Base-by-base conservation (phyloP, 2,797 vertebrate species). In the Jordanella pulchra region DNA sequence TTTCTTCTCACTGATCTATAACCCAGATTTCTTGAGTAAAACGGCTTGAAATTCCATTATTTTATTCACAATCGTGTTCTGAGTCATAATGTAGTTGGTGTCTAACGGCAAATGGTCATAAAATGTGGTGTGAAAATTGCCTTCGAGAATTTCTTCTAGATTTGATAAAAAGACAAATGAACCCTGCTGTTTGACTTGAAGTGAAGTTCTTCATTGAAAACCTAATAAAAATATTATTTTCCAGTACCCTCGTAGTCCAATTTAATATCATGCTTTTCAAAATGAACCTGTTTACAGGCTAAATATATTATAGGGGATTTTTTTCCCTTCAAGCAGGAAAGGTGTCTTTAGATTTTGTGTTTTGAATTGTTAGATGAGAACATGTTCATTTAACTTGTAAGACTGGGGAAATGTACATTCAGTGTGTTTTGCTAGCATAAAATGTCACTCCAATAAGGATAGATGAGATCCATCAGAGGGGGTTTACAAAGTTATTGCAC, bases 141-240 rank as follows among this genome's bases (percentile, higher is more conserved):
- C 47, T 67, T 23, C 42, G 30, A 28, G 30, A 67, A 60, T 47
- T 58, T 56, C n/a, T 60, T 23, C 25, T 27, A 35, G 5, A n/a
- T 25, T 35, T 50, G 42, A 48, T 45, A 65, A 12, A 47, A 48
- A 60, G 54, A 73, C 14, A 58, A 73, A 73, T 35, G 53, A 35
- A 47, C 44, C 14, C 9, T 6, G 39, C 30, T 4, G 13, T 17
- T 70, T 44, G 3, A 63, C 55, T 63, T 51, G 42, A 72, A 55
- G 7, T 30, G 39, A 72, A 27, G 14, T 17, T 35, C 42, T 61
- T 61, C 28, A 60, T 71, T 7, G 15, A 25, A 17, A 45, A 61
- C 13, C 28, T 23, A 12, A 55, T 53, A 2, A 25, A 28, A 48
- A 35, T 35, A 48, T 47, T 15, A 39, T 12, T 45, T 69, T 60